These are phyloP conservation scores for Entelurus aequoreus DNA, from an alignment of 2,113 vertebrate species.

Conservation along the genomic window DNA sequence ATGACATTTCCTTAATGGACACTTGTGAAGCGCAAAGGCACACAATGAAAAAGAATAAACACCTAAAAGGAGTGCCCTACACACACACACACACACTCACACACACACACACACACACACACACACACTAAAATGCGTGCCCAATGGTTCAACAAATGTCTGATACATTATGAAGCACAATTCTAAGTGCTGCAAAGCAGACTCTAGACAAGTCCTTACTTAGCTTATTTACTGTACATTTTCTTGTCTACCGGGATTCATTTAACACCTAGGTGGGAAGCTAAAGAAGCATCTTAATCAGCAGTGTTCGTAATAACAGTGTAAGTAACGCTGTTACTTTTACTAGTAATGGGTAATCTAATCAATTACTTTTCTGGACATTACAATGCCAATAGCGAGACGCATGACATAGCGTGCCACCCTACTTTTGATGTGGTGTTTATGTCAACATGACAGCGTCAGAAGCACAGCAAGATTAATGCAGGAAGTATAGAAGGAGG, in stretches of 20 bases:
- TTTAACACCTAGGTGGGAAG: slow-evolving; percentile 12
- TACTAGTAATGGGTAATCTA: too few species aligned
- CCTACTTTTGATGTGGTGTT: too few species aligned
- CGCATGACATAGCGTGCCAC: too few species aligned
- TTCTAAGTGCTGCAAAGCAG: slow-evolving; percentile 6
- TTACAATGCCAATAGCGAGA: too few species aligned
- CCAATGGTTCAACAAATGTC: slow-evolving; percentile 23
- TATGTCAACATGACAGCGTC: too few species aligned
- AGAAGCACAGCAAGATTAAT: too few species aligned
- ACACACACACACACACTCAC: not conserved
- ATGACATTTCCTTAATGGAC: slow-evolving; percentile 49
- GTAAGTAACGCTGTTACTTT: too few species aligned
- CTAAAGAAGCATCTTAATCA: slow-evolving; percentile 1
- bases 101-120: not conserved
- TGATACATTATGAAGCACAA: slow-evolving; percentile 34
- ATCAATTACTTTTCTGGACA: too few species aligned
- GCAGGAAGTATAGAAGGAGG: too few species aligned
- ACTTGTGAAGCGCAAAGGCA: slow-evolving; percentile 9
- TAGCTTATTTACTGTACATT: not conserved
- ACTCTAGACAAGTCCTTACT: too few species aligned
- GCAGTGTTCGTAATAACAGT: too few species aligned
- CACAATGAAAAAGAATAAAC: slow-evolving; percentile 9
- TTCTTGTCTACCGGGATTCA: not conserved
- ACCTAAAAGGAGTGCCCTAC: slow-evolving; percentile 1
- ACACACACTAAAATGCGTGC: slow-evolving; percentile 12